Evolutionary conservation across 2,888 invertebrate species (phyloP), one percentile per base, ranked within the genome.

Genomic region (Stenichneumon culpator): DNA sequence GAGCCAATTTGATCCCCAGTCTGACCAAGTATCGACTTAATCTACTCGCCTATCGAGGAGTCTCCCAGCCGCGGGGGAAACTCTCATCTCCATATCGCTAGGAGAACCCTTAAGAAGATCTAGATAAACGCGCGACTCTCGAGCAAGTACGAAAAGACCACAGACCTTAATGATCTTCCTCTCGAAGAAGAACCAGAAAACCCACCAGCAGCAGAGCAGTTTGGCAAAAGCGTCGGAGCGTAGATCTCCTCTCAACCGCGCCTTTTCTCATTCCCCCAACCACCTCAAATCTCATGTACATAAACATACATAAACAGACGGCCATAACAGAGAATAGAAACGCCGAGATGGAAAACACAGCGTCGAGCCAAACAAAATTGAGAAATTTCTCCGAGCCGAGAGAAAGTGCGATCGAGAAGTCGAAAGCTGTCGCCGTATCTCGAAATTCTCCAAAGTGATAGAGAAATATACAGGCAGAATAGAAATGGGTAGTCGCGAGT

Each of bases 61-160:
- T 54, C 79, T 57, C 44, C 68, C 73, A 63, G 68, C 44, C 60
- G 11, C 44, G 16, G 50, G 39, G 68, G 39, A 79, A 68, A 68
- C 25, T 44, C 25, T 39, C 39, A 47, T 32, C 47, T 68, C 69
- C 28, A 9, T 36, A 25, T 50, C 69, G 6, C 25, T 7, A 14
- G 63, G 63, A 63, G 25, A 63, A 74, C 69, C 63, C 79, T 83
- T 52, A 57, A 60, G 70, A 9, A 83, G 70, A 70, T 83, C 79
- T 70, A 72, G 75, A 83, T 83, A 83, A 83, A 72, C 83, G 74
- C 70, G 47, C 69, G 79, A 74, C 79, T 36, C 79, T 80, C 75
- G 74, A 63, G 57, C 50, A 44, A 57, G 11, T 39, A 36, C 32
- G 39, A 75, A 75, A 65, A 79, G 50, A 39, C 75, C 75, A 70